A percentile compares a stretch with the other conserved stretches of the same genome.
These are phyloP conservation scores for Drosophila lacteicornis DNA, from an alignment of 1,140 invertebrate species.

Conservation along the genomic window DNA sequence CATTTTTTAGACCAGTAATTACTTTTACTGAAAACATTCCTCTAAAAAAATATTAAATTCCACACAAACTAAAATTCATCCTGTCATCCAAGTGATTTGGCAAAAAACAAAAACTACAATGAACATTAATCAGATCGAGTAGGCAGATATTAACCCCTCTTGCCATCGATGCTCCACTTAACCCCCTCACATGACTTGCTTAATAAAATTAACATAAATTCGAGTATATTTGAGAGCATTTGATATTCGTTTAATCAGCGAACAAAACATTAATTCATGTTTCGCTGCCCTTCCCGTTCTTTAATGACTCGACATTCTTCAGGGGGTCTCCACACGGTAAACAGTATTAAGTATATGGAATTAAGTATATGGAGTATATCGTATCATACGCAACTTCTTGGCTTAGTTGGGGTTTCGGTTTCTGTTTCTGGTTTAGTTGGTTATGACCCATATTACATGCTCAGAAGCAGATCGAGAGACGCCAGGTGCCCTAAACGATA, in stretches of 20 bases:
- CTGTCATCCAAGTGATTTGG: neutral
- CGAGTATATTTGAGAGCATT: slow-evolving; percentile 17
- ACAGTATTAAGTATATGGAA: slow-evolving; percentile 11
- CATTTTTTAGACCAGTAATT: too few relatives aligned
- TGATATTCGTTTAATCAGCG: slow-evolving; percentile 39
- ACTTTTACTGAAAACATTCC: neutral
- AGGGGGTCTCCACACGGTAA: neutral
- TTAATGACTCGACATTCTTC: slow-evolving; percentile 69
- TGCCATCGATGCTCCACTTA: neutral
- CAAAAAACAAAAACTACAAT: neutral
- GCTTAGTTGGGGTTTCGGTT: slow-evolving; percentile 13
- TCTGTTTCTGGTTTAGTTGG: slow-evolving; percentile 67
- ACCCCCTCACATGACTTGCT: neutral
- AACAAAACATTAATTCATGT: slow-evolving; percentile 21
- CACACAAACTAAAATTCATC: neutral
- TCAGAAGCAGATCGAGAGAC: slow-evolving; percentile 40
- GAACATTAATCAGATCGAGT: neutral
- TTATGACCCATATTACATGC: slow-evolving; percentile 69
- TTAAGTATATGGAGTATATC: slow-evolving; percentile 1
- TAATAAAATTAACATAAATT: slow-evolving; percentile 16
- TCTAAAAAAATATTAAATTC: neutral
- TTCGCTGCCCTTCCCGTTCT: slow-evolving; percentile 37
- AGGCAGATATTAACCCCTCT: slow-evolving; percentile 6
- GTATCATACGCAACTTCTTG: slow-evolving; percentile 17
- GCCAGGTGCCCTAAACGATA: slow-evolving; percentile 48